These are phyloP conservation scores for Synergus laeviventris DNA, from an alignment of 2,888 invertebrate genomes.

Conservation along the genomic window DNA sequence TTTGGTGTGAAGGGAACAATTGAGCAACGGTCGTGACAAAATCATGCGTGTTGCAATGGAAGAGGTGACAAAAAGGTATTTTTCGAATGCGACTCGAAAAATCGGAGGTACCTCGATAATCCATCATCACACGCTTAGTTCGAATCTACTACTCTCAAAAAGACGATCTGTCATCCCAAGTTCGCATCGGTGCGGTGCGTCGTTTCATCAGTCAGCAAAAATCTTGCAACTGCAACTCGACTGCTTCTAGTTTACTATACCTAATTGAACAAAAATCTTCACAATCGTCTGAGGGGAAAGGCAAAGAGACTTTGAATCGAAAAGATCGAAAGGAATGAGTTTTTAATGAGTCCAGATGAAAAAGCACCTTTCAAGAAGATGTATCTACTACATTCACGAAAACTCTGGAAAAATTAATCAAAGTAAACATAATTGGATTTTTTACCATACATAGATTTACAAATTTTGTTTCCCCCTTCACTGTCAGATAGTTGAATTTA, in stretches of 20 bases:
- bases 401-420: no score
- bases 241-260: neutral
- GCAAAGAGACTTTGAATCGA: neutral
- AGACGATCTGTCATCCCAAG: slow-evolving; percentile 72
- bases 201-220: slow-evolving; percentile 48
- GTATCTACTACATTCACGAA: neutral
- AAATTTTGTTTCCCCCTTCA: no score
- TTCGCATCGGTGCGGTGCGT: slow-evolving; percentile 66
- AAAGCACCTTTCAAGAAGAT: neutral
- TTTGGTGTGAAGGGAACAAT: slow-evolving; percentile 55
- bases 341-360: neutral
- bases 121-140: slow-evolving; percentile 72
- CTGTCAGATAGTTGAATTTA: no score
- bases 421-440: no score
- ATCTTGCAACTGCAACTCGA: slow-evolving; percentile 51
- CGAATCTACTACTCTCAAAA: slow-evolving; percentile 63
- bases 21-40: slow-evolving; percentile 57
- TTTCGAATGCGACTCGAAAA: slow-evolving; percentile 49
- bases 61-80: slow-evolving; percentile 49
- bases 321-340: neutral
- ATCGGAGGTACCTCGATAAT: slow-evolving; percentile 65
- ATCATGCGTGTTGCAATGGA: slow-evolving; percentile 47
- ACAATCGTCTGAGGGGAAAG: neutral
- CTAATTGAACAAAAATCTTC: neutral
- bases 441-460: no score